These are phyloP conservation scores for Drosophila albomicans DNA, from an alignment of 1,140 invertebrate species.

Conservation along the genomic window DNA sequence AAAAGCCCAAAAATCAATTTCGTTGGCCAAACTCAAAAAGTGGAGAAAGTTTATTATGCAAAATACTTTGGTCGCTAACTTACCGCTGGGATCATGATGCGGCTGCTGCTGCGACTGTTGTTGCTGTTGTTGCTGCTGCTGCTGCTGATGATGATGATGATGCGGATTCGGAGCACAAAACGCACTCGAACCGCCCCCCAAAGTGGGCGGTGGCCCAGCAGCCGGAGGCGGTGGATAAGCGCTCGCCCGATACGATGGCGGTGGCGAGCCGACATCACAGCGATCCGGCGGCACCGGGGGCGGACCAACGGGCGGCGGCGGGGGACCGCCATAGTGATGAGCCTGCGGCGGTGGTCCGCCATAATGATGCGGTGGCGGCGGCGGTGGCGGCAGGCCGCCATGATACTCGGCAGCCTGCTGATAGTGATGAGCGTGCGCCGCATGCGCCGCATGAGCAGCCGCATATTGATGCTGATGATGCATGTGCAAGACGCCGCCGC, in stretches of 20 bases:
- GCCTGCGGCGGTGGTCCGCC: slow-evolving; percentile 42
- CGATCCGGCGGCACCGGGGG: slow-evolving; percentile 67
- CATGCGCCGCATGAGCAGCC: slow-evolving; percentile 50
- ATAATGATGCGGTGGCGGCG: slow-evolving; percentile 54
- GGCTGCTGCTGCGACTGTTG: slow-evolving; percentile 51
- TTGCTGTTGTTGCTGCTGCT: slow-evolving; percentile 57
- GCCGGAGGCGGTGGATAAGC: slow-evolving; percentile 63
- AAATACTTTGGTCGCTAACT: slow-evolving; percentile 36
- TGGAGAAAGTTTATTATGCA: slow-evolving; percentile 26
- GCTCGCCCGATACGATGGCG: slow-evolving; percentile 76
- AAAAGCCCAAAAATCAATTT: slow-evolving; percentile 29
- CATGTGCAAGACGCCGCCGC: slow-evolving; percentile 60
- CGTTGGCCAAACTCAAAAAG: slow-evolving; percentile 1
- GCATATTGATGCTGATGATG: slow-evolving; percentile 70
- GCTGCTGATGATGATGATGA: slow-evolving; percentile 77
- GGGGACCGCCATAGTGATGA: slow-evolving; percentile 56
- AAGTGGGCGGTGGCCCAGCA: slow-evolving; percentile 57
- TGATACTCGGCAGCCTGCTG: slow-evolving; percentile 75
- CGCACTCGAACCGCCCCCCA: slow-evolving; percentile 74
- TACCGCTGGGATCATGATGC: slow-evolving; percentile 80
- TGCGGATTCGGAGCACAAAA: slow-evolving; percentile 79
- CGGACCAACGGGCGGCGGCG: slow-evolving; percentile 47
- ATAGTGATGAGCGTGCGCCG: slow-evolving; percentile 59
- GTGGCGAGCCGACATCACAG: slow-evolving; percentile 78
- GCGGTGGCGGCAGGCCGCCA: slow-evolving; percentile 57